phyloP scores from a whole-genome alignment of 2,113 vertebrate species.

The Prinia subflava region DNA sequence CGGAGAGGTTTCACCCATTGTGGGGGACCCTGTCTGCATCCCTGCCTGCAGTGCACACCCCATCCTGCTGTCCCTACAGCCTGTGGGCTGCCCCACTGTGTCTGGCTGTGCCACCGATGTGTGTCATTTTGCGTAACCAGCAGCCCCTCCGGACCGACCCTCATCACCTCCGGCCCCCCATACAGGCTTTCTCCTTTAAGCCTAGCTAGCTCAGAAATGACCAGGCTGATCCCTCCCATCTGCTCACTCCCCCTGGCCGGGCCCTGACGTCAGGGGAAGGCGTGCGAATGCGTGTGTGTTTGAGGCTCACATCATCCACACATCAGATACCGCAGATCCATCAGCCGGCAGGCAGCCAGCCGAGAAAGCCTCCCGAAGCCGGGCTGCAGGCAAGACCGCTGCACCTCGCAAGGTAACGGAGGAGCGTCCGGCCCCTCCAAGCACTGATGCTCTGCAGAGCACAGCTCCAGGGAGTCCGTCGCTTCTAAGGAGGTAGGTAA shows the following conservation, averaged over 20 bases:
- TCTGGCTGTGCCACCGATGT: background rate
- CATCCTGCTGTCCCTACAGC: background rate
- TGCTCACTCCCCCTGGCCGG: constrained; percentile 34
- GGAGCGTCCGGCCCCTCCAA: background rate
- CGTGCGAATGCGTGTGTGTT: constrained; percentile 58
- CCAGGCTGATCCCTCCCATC: constrained; percentile 63
- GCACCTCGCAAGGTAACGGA: background rate
- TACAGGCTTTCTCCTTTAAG: constrained; percentile 62
- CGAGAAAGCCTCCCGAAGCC: background rate
- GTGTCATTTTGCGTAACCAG: background rate
- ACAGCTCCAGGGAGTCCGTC: background rate
- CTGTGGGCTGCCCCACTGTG: background rate
- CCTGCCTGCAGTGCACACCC: too few species aligned
- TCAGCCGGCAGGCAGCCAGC: background rate
- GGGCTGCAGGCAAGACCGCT: background rate
- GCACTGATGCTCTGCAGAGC: constrained; percentile 15
- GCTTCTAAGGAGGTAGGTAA: constrained; percentile 21
- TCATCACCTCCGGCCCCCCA: background rate
- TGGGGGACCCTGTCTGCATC: background rate
- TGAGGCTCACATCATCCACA: constrained; percentile 36
- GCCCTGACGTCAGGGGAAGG: constrained; percentile 72
- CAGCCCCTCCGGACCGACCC: rapidly evolving
- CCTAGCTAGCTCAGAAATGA: constrained; percentile 42
- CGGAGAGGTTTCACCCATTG: background rate
- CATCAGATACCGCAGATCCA: background rate